Conservation (phyloP, 1,140 invertebrate species). For the Drosophila seguyi region DNA sequence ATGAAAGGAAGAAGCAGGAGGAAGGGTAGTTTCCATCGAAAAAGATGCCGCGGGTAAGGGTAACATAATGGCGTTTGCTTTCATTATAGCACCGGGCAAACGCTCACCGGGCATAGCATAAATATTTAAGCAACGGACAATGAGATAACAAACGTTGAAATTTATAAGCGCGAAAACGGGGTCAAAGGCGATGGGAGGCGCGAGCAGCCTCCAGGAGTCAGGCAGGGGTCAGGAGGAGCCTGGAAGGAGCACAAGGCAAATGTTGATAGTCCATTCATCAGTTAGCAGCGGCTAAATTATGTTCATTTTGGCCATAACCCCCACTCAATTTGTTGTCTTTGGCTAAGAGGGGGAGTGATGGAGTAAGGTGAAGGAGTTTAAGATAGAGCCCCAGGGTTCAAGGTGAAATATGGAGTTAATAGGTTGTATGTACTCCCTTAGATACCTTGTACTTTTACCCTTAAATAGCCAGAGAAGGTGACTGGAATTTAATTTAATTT, state of each 20-base stretch:
- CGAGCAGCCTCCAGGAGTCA: background rate
- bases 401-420: conserved; percentile 8
- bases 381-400: background rate
- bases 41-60: conserved; percentile 25
- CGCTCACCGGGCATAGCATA: conserved; percentile 61
- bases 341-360: background rate
- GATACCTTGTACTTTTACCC: background rate
- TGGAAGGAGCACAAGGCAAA: conserved; percentile 23
- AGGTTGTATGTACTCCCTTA: background rate
- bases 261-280: conserved; percentile 62
- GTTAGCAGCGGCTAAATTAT: conserved; percentile 57
- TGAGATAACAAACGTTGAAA: conserved; percentile 71
- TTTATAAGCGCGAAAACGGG: conserved; percentile 56
- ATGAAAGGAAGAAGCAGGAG: conserved; percentile 28
- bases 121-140: conserved; percentile 82
- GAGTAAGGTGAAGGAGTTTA: conserved; percentile 4
- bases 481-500: background rate
- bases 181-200: conserved; percentile 36
- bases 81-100: conserved; percentile 70
- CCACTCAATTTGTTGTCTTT: background rate
- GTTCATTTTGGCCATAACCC: conserved; percentile 32
- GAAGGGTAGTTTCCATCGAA: conserved; percentile 2
- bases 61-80: conserved; percentile 77
- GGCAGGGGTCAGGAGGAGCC: background rate
- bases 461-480: background rate